Conservation (phyloP, 2,113 vertebrate genomes). For the Poeciliopsis prolifica region DNA sequence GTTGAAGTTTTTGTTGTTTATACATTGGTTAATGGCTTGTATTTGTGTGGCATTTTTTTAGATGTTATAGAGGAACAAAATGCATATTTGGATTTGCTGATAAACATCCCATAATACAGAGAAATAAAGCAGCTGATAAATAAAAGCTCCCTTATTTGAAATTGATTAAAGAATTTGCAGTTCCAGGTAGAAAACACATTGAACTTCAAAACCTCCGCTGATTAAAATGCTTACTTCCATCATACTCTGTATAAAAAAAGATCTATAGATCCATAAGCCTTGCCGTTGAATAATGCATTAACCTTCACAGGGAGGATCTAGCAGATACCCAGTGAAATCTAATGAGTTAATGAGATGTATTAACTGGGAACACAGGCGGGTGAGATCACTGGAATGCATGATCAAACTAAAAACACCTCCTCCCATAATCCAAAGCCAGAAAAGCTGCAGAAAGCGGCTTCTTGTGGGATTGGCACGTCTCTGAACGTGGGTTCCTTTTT, state of each 20-base stretch:
- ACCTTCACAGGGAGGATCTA: constrained; percentile 13
- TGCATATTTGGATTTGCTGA: neutral
- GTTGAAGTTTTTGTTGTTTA: too few relatives aligned
- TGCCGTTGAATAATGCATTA: constrained; percentile 42
- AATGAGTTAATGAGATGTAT: constrained; percentile 39
- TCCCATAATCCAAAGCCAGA: constrained; percentile 52
- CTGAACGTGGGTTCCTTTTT: constrained; percentile 48
- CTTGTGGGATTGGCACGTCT: constrained; percentile 61
- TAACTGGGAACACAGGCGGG: constrained; percentile 23
- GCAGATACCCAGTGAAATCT: constrained; percentile 41
- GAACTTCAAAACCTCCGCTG: neutral
- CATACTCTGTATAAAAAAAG: neutral
- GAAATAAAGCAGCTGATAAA: neutral
- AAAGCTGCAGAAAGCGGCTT: constrained; percentile 22
- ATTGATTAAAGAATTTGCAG: neutral
- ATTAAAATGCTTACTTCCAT: neutral
- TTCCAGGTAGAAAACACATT: neutral
- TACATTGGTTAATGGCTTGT: too few relatives aligned
- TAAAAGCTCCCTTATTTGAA: neutral
- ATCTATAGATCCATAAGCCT: constrained; percentile 1
- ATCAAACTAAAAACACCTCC: constrained; percentile 56
- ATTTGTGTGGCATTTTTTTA: neutral
- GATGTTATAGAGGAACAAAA: neutral
- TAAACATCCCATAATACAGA: neutral
- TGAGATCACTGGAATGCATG: constrained; percentile 32